Base-by-base conservation (phyloP, 1,140 invertebrate genomes). In the Ditylenchus dipsaci region DNA sequence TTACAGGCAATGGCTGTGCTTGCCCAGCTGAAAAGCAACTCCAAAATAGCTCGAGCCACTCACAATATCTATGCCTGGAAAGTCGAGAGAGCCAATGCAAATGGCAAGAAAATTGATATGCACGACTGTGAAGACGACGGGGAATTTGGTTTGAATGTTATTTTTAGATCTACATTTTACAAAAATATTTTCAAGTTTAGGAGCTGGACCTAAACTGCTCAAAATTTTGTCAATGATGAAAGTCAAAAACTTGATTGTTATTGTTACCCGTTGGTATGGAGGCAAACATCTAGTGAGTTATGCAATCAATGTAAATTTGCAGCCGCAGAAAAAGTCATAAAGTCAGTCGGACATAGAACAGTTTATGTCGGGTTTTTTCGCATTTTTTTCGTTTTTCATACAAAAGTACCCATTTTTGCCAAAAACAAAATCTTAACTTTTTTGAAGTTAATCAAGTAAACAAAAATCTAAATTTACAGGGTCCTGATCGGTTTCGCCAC, bases 251-350 rank as follows among this genome's bases (percentile, higher is more conserved):
- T 87, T 90, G 0, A 72, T 93, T 15, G 85, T 87, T 0, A 88
- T 93, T 0, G 90, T 92, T 0, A 88, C 89, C 33, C 86, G 91
- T 78, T 93, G 91, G 91, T 93, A 90, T 84, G 91, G 91, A n/a
- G 91, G 91, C 8, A 89, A 91, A 63, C 89, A 89, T 70, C 84
- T 93, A 1, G 33, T 38, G n/a, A n/a, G n/a, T n/a, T n/a, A n/a
- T n/a, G n/a, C n/a, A n/a, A n/a, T n/a, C n/a, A n/a, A n/a, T n/a
- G n/a, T n/a, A n/a, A n/a, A n/a, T n/a, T n/a, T n/a, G n/a, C n/a
- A n/a, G n/a, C n/a, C n/a, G n/a, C n/a, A n/a, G n/a, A n/a, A n/a
- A n/a, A n/a, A n/a, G n/a, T n/a, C n/a, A n/a, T n/a, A n/a, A n/a
- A n/a, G n/a, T n/a, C n/a, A n/a, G n/a, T n/a, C n/a, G n/a, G n/a